phyloP scores from a whole-genome alignment of 2,888 invertebrate species.

The Augiades crinisus region DNA sequence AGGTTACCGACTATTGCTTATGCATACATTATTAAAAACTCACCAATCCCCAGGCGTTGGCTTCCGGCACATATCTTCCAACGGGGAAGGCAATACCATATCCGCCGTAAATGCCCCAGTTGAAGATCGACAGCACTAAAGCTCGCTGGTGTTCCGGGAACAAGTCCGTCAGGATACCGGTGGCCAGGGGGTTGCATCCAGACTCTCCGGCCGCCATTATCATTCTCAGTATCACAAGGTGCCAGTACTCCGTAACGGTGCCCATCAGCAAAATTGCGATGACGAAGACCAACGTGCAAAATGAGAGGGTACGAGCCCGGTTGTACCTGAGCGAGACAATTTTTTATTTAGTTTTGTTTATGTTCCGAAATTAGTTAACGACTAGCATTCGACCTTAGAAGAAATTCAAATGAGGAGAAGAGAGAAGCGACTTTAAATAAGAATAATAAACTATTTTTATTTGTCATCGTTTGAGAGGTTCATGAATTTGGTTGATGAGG shows the following conservation, averaged over 20 bases:
- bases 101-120: slow-evolving; percentile 97
- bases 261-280: slow-evolving; percentile 93
- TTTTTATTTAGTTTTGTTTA: too few species aligned
- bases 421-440: too few species aligned
- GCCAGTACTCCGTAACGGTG: slow-evolving; percentile 93
- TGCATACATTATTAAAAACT: too few species aligned
- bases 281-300: slow-evolving; percentile 91
- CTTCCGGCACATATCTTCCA: slow-evolving; percentile 89
- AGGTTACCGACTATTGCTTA: too few species aligned
- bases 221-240: slow-evolving; percentile 92
- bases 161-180: slow-evolving; percentile 91
- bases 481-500: too few species aligned
- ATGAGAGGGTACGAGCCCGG: slow-evolving; percentile 87
- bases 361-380: too few species aligned
- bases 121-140: slow-evolving; percentile 94
- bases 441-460: too few species aligned
- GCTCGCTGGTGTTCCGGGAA: slow-evolving; percentile 92
- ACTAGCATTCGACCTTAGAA: too few species aligned
- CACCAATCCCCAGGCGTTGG: slow-evolving; percentile 88
- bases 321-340: slow-evolving; percentile 69
- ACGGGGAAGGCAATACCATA: slow-evolving; percentile 96
- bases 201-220: slow-evolving; percentile 93
- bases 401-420: too few species aligned
- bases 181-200: slow-evolving; percentile 93
- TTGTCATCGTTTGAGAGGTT: too few species aligned